Evolutionary conservation across 2,113 vertebrate genomes (phyloP), one percentile per base, ranked within the genome.

Genomic region (Cottus gobio): DNA sequence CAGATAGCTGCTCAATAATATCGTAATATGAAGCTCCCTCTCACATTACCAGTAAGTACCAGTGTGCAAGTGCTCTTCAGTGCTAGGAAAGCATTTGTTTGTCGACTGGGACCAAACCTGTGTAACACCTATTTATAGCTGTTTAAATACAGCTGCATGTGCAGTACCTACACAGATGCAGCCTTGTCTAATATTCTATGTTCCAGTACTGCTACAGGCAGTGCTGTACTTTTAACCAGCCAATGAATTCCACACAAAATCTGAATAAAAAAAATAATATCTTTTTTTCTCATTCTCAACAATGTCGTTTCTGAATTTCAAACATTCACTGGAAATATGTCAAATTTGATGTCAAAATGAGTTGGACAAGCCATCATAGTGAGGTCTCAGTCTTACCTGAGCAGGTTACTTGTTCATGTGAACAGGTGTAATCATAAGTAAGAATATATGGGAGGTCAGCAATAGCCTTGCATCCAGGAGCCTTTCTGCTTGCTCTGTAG

Each of bases 401-500:
- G 34, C 97, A 98, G 0, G 91, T 94, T 75, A 97, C 73, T n/a
- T 84, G 0, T 0, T 50, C 1, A 0, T 67, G 7, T 0, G 94
- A 91, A 81, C 97, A 98, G 44, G 48, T 90, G 91, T 37, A 95
- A 0, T 26, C 28, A 66, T 97, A 98, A 0, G 0, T 0, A 0
- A 95, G 52, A 1, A 96, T 89, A 71, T 98, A 96, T 0, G 97
- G 96, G 39, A 95, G 95, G 85, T 97, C 94, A 5, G 76, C 0
- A 0, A 96, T 0, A 63, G 9, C 67, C 0, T 0, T 77, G 62
- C 97, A 98, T 2, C 83, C 78, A 0, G 90, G 8, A 4, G 77
- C 0, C 5, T 80, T 18, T 58, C 39, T 58, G 79, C 93, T 94
- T 0, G 52, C 0, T 0, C 0, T 0, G 9, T 98, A 99, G 88